These are phyloP conservation scores for Saccopteryx leptura DNA, from an alignment of 2,113 vertebrate genomes.

Conservation along the genomic window DNA sequence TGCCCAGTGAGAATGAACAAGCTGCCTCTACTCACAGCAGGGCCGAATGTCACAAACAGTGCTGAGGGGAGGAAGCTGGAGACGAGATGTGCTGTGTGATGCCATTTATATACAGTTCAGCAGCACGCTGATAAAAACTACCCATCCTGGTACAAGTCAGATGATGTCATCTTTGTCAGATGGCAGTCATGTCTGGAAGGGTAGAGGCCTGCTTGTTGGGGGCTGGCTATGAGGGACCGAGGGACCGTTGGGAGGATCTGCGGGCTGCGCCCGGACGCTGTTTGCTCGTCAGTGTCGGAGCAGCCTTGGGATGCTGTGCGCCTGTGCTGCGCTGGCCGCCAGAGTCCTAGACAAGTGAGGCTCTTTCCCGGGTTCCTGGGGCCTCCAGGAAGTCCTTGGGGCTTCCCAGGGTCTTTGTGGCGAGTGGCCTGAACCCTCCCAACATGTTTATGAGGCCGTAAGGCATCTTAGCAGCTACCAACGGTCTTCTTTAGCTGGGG, in stretches of 20 bases:
- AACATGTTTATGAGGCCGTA: neutral
- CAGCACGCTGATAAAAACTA: neutral
- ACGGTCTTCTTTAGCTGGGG: neutral
- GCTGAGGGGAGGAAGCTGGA: neutral
- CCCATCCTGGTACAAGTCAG: neutral
- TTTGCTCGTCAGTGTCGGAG: neutral
- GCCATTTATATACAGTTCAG: neutral
- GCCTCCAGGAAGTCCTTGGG: neutral
- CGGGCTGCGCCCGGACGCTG: neutral
- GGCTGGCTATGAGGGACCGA: neutral
- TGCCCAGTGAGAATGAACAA: neutral
- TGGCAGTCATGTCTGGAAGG: neutral
- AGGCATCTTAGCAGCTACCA: neutral
- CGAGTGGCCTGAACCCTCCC: neutral
- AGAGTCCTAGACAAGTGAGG: neutral
- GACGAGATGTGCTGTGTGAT: neutral
- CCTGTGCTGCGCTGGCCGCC: neutral
- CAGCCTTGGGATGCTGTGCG: neutral
- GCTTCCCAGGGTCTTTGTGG: neutral
- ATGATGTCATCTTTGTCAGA: neutral
- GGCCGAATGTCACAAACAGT: neutral
- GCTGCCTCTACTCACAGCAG: neutral
- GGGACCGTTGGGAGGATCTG: neutral
- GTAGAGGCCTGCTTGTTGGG: neutral
- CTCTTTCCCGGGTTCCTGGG: neutral